phyloP scores from a whole-genome alignment of 1,140 invertebrate genomes.

The Popillia japonica region DNA sequence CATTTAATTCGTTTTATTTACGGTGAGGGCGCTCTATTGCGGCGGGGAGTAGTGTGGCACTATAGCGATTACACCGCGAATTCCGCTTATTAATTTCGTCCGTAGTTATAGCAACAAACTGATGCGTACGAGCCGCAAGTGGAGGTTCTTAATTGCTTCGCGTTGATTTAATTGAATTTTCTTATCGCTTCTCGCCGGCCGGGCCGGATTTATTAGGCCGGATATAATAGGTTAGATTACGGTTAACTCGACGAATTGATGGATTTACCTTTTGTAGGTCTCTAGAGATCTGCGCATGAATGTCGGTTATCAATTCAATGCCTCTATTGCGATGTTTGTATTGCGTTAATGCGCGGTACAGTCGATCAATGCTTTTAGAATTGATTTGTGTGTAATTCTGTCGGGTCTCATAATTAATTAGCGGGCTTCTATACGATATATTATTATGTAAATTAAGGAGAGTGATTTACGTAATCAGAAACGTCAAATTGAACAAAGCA shows the following conservation, averaged over 20 bases:
- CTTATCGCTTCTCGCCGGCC: neutral
- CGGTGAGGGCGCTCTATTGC: neutral
- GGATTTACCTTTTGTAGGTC: neutral
- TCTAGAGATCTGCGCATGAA: neutral
- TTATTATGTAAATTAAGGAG: too few relatives aligned
- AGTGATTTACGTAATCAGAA: too few relatives aligned
- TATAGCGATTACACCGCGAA: neutral
- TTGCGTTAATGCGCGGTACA: neutral
- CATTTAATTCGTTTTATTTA: slow-evolving; percentile 17
- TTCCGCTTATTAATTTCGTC: neutral
- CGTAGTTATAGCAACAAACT: neutral
- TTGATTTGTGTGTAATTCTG: neutral
- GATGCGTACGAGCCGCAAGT: neutral
- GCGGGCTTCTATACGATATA: too few relatives aligned
- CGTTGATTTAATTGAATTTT: slow-evolving; percentile 2
- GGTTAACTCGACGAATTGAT: neutral
- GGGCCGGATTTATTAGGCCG: neutral
- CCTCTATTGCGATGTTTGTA: neutral
- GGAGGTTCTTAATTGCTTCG: neutral
- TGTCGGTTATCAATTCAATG: neutral
- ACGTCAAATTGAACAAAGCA: too few relatives aligned
- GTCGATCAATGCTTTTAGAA: neutral
- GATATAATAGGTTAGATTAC: neutral
- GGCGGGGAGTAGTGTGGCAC: neutral
- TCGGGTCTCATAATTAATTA: neutral